phyloP scores from a whole-genome alignment of 2,113 vertebrate species.

The Seriola aureovittata region DNA sequence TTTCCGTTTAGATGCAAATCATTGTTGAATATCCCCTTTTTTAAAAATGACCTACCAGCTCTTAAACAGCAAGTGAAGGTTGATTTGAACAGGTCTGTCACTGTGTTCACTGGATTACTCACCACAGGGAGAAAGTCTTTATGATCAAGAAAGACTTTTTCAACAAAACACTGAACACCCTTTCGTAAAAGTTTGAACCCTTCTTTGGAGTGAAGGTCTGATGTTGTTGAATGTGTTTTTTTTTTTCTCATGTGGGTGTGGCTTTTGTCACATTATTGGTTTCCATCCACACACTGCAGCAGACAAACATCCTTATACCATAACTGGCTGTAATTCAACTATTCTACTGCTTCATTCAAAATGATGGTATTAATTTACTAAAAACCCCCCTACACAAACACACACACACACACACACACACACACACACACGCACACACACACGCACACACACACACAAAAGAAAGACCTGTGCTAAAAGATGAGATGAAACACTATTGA shows the following conservation, averaged over 20 bases:
- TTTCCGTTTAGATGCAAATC: neutral
- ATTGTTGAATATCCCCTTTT: too few relatives aligned
- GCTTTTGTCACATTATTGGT: conserved; percentile 32
- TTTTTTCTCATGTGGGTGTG: conserved; percentile 1
- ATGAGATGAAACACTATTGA: neutral
- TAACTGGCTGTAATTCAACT: neutral
- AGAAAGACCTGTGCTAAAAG: too few relatives aligned
- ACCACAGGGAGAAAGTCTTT: neutral
- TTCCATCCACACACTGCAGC: conserved; percentile 26
- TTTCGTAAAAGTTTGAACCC: conserved; percentile 15
- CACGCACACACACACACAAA: too few relatives aligned
- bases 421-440: too few relatives aligned
- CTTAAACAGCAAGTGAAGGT: neutral
- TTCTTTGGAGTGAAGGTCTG: conserved; percentile 13
- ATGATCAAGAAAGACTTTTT: neutral
- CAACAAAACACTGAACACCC: neutral
- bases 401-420: too few relatives aligned
- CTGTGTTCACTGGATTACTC: neutral
- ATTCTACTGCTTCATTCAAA: neutral
- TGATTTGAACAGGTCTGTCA: neutral
- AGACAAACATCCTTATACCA: conserved; percentile 22
- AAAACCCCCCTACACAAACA: too few relatives aligned
- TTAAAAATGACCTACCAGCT: neutral
- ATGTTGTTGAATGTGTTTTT: neutral
- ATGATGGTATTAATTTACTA: too few relatives aligned